A percentile compares a stretch with the other conserved stretches of the same genome.
phyloP scores from a whole-genome alignment of 2,797 vertebrate genomes.

The Odontamblyopus lacepedii region DNA sequence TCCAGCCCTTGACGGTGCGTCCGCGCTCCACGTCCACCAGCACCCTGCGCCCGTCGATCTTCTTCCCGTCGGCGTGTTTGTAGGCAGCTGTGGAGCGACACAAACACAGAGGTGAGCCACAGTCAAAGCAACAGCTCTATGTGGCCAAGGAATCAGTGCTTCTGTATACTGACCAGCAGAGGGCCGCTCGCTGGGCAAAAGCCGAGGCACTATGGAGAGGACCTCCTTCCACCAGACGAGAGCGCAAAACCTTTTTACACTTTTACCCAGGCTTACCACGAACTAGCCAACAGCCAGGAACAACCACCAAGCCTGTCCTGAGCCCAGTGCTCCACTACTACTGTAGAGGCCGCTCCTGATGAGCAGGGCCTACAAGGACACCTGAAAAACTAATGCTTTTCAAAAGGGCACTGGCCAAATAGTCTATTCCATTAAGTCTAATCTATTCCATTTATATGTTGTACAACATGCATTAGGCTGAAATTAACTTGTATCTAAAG shows the following conservation, averaged over 20 bases:
- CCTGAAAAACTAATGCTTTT: too few species aligned
- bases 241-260: slow-evolving; percentile 44
- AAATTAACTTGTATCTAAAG: not conserved
- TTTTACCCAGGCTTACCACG: slow-evolving; percentile 17
- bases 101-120: slow-evolving; percentile 48
- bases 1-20: slow-evolving; percentile 93
- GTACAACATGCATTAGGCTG: slow-evolving; percentile 1
- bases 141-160: slow-evolving; percentile 70
- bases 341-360: not conserved
- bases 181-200: slow-evolving; percentile 78
- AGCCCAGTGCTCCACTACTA: not conserved
- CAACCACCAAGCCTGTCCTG: not conserved
- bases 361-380: not conserved
- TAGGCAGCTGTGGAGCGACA: slow-evolving; percentile 86
- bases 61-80: slow-evolving; percentile 95
- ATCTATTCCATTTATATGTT: not conserved
- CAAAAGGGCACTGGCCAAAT: not conserved
- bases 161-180: slow-evolving; percentile 77
- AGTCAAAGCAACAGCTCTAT: slow-evolving; percentile 19
- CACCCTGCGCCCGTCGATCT: slow-evolving; percentile 91
- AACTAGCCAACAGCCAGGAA: not conserved
- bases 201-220: slow-evolving; percentile 70
- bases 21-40: slow-evolving; percentile 93
- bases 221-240: slow-evolving; percentile 72
- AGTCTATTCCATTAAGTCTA: not conserved